Evolutionary conservation across 2,888 invertebrate genomes (phyloP).

Genomic region (Dicyrtoma fusca): DNA sequence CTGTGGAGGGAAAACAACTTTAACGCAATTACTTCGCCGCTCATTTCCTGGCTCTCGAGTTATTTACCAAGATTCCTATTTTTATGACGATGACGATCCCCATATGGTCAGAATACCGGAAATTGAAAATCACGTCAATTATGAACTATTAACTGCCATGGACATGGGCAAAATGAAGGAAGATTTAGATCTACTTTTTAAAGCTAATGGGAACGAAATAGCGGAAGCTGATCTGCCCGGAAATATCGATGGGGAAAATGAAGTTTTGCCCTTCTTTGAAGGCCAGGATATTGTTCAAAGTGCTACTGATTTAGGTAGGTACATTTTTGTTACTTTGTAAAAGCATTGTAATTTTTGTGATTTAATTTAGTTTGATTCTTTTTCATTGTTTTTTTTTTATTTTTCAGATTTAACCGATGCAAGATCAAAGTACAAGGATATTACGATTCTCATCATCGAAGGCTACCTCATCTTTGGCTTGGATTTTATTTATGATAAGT

Average conservation of each 20-base stretch:
- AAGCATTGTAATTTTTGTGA: too few relatives aligned
- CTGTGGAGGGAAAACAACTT: slow-evolving; percentile 46
- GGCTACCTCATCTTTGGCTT: slow-evolving; percentile 51
- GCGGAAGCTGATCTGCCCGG: too few relatives aligned
- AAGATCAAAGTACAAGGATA: slow-evolving; percentile 43
- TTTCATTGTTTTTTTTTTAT: too few relatives aligned
- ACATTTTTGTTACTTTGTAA: too few relatives aligned
- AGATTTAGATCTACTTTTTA: too few relatives aligned
- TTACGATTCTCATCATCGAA: slow-evolving; percentile 52
- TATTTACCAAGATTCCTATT: slow-evolving; percentile 53
- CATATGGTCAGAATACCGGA: slow-evolving; percentile 47
- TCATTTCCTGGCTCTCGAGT: slow-evolving; percentile 50
- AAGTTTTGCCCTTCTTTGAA: too few relatives aligned
- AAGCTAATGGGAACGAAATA: too few relatives aligned
- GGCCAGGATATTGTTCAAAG: slow-evolving; percentile 41
- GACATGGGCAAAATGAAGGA: slow-evolving; percentile 50
- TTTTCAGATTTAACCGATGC: too few relatives aligned
- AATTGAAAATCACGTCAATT: slow-evolving; percentile 52
- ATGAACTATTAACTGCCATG: slow-evolving; percentile 46
- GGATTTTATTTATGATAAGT: slow-evolving; percentile 41
- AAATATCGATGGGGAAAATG: too few relatives aligned
- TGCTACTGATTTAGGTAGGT: slow-evolving; percentile 43
- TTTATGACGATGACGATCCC: slow-evolving; percentile 47
- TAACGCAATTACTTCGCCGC: slow-evolving; percentile 42
- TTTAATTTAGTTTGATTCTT: neutral